phyloP scores from a whole-genome alignment of 2,113 vertebrate species.

The Chloropsis cyanopogon region DNA sequence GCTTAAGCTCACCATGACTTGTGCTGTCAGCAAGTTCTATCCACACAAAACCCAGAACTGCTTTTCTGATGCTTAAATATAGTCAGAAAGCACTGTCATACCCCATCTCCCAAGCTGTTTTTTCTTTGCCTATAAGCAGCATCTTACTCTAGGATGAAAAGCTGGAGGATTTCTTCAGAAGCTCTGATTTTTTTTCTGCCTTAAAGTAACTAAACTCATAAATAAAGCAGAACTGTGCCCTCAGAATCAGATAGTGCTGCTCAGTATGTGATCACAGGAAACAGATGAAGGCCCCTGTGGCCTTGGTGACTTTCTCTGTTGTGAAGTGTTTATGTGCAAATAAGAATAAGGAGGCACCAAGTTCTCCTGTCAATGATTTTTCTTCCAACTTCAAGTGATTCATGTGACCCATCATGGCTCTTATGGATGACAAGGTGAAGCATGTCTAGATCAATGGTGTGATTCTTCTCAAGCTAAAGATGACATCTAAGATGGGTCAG shows the following conservation, averaged over 20 bases:
- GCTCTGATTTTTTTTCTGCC: not conserved
- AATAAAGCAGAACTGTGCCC: not conserved
- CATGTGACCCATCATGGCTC: not conserved
- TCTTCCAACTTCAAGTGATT: not conserved
- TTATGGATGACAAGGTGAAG: not conserved
- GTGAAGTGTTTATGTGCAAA: not conserved
- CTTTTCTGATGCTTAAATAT: not conserved
- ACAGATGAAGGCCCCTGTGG: not conserved
- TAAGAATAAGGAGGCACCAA: not conserved
- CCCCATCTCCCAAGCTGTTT: not conserved
- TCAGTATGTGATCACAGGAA: not conserved
- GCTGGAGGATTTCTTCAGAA: constrained; percentile 21
- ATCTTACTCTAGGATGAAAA: not conserved
- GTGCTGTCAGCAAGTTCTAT: not conserved
- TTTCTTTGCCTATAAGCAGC: not conserved
- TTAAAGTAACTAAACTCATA: constrained; percentile 19
- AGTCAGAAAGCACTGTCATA: not conserved
- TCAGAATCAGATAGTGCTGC: not conserved
- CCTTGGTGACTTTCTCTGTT: not conserved
- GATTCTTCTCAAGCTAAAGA: not conserved
- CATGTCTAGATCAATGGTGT: not conserved
- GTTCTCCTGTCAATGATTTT: not conserved
- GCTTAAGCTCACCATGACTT: not conserved
- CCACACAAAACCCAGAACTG: not conserved
- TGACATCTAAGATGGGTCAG: not conserved